Percentiles rank a stretch among this genome's conserved stretches.
Evolutionary conservation across 2,113 vertebrate species (phyloP).

Genomic region (Myiagra hebetior): DNA sequence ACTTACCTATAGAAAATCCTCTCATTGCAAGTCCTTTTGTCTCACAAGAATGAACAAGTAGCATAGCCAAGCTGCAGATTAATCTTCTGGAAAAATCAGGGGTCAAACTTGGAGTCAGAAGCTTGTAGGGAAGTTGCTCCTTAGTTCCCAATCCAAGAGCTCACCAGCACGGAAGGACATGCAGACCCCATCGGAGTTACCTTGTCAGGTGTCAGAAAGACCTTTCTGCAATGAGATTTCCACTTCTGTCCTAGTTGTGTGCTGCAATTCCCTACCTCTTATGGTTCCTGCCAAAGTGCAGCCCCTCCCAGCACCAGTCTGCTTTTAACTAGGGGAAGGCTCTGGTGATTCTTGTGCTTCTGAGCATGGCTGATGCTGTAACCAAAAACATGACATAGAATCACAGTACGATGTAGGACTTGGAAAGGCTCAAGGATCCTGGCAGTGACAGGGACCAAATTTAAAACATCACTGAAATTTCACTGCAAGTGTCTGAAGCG

Average conservation of each 20-base stretch:
- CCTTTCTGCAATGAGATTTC: neutral
- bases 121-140: neutral
- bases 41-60: neutral
- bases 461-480: neutral
- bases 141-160: neutral
- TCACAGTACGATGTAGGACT: neutral
- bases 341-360: neutral
- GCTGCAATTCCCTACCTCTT: neutral
- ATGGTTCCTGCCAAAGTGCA: neutral
- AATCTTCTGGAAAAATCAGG: neutral
- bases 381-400: neutral
- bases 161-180: neutral
- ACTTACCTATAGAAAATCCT: neutral
- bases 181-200: neutral
- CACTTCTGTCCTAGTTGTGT: neutral
- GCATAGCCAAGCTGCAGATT: neutral
- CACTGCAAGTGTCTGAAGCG: neutral
- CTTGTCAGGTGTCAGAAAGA: neutral
- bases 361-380: neutral
- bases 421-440: neutral
- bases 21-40: neutral
- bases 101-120: neutral
- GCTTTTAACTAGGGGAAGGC: neutral
- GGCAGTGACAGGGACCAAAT: neutral
- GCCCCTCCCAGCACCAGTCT: neutral